Conservation (phyloP, 2,888 invertebrate genomes). For the Drosophila neotestacea region DNA sequence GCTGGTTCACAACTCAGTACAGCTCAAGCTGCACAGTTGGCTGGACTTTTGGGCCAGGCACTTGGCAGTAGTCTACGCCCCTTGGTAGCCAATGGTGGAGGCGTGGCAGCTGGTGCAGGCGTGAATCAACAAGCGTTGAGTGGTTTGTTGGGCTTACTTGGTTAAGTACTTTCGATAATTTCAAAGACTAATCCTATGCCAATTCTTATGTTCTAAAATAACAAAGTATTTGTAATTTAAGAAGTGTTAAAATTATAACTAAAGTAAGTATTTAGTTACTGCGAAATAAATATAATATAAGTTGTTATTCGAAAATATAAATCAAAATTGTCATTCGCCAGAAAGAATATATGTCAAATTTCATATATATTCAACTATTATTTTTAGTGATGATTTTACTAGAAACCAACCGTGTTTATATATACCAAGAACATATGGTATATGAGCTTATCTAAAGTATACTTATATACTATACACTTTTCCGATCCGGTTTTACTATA, state of each 20-base stretch:
- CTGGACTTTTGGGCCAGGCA: slow-evolving; percentile 77
- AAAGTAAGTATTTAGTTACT: too few species aligned
- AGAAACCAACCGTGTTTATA: too few species aligned
- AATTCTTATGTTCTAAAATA: background rate
- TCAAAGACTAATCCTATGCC: background rate
- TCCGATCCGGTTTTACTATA: too few species aligned
- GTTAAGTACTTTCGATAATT: slow-evolving; percentile 37
- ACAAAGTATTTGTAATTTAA: slow-evolving; percentile 17
- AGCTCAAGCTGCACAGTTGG: slow-evolving; percentile 74
- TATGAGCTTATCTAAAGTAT: too few species aligned
- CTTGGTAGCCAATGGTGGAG: slow-evolving; percentile 66
- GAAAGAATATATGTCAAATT: too few species aligned
- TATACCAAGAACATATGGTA: too few species aligned
- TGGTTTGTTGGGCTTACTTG: slow-evolving; percentile 58
- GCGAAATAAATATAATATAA: too few species aligned
- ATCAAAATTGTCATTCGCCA: too few species aligned
- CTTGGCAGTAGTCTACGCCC: slow-evolving; percentile 78
- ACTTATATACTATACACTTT: too few species aligned
- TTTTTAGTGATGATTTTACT: too few species aligned
- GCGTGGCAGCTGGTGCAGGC: slow-evolving; percentile 38
- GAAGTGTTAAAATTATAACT: background rate
- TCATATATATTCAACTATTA: too few species aligned
- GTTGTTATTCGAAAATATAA: too few species aligned
- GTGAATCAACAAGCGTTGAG: slow-evolving; percentile 59
- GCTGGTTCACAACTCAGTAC: slow-evolving; percentile 52